phyloP scores from a whole-genome alignment of 2,113 vertebrate genomes.

The Notarius lentiginosus region DNA sequence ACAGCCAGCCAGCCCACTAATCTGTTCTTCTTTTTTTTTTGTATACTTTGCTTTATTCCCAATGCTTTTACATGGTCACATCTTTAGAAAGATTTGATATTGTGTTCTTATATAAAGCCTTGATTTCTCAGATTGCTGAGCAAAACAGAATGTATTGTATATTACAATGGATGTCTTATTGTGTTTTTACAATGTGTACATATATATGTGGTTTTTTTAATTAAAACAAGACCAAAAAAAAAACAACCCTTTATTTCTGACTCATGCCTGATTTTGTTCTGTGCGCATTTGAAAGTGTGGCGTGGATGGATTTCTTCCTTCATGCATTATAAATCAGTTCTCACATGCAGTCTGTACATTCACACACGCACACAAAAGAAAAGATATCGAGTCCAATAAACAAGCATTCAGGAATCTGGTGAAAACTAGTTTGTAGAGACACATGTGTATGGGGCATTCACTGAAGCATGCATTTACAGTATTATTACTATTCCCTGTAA shows the following conservation, averaged over 20 bases:
- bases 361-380: no score
- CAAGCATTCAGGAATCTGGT: no score
- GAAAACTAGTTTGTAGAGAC: no score
- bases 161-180: conserved; percentile 92
- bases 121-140: conserved; percentile 98
- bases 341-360: no score
- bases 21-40: conserved; percentile 44
- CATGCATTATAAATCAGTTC: no score
- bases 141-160: conserved; percentile 91
- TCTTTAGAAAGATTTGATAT: conserved; percentile 70
- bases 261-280: background rate
- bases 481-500: no score
- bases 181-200: conserved; percentile 78
- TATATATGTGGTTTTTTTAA: conserved; percentile 67
- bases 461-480: no score
- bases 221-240: conserved; percentile 74
- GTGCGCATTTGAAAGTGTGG: background rate
- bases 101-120: conserved; percentile 70
- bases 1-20: background rate
- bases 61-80: conserved; percentile 67
- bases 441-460: no score
- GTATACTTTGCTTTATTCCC: conserved; percentile 56
- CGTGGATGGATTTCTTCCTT: no score
- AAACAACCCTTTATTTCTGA: conserved; percentile 56
- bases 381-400: no score